phyloP scores from a whole-genome alignment of 2,888 invertebrate species.

The Dione juno region DNA sequence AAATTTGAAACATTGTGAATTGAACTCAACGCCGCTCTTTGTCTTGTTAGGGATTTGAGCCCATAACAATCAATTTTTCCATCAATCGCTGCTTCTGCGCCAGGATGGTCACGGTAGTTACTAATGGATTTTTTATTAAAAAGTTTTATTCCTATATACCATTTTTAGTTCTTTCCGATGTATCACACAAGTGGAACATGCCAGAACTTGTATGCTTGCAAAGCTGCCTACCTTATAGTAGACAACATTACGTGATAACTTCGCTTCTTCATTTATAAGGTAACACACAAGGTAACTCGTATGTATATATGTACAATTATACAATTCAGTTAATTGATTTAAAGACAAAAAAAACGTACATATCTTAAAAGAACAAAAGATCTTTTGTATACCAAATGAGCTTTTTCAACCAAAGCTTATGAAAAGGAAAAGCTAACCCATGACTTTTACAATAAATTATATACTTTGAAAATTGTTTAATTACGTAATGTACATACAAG shows the following conservation, averaged over 20 bases:
- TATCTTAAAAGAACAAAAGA: background rate
- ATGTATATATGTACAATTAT: background rate
- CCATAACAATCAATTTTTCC: too few relatives aligned
- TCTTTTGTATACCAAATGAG: background rate
- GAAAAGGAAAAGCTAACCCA: background rate
- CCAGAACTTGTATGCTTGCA: too few relatives aligned
- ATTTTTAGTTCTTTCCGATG: background rate
- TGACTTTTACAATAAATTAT: constrained; percentile 13
- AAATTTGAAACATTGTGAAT: too few relatives aligned
- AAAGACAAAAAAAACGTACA: too few relatives aligned
- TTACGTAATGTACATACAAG: constrained; percentile 19
- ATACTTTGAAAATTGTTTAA: constrained; percentile 23
- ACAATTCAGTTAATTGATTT: background rate
- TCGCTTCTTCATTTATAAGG: too few relatives aligned
- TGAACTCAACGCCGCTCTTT: too few relatives aligned
- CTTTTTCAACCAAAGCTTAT: background rate
- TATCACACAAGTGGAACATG: background rate
- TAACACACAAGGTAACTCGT: too few relatives aligned
- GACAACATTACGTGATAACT: too few relatives aligned
- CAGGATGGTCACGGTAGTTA: background rate
- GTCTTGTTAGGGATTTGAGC: too few relatives aligned
- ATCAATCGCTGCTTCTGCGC: too few relatives aligned
- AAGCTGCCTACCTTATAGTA: too few relatives aligned
- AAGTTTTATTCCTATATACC: background rate
- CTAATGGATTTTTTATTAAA: background rate